These are phyloP conservation scores for Psammodynastes pulverulentus DNA, from an alignment of 2,113 vertebrate genomes.

Conservation along the genomic window DNA sequence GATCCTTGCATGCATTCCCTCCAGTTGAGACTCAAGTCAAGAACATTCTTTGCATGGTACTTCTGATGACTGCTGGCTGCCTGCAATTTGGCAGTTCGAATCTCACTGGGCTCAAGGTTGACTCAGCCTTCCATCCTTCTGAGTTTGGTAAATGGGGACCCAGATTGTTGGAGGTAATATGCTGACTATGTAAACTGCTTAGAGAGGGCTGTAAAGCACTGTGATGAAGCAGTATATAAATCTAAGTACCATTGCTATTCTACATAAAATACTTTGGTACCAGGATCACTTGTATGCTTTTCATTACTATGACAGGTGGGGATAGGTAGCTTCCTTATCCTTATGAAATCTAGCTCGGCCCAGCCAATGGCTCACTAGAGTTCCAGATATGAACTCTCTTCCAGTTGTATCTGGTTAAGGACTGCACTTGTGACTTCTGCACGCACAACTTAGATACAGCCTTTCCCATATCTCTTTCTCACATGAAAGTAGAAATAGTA, in stretches of 20 bases:
- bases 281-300: not conserved
- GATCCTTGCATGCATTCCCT: not conserved
- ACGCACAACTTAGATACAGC: not conserved
- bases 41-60: not conserved
- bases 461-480: not conserved
- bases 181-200: no score
- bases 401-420: not conserved
- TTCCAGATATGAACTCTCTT: not conserved
- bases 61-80: no score
- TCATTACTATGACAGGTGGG: no score
- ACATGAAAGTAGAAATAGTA: not conserved
- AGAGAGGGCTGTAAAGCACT: no score
- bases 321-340: not conserved
- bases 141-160: no score
- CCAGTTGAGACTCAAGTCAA: not conserved
- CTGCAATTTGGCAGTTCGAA: no score
- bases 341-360: not conserved
- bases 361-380: not conserved
- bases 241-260: not conserved
- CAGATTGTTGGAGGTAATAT: no score
- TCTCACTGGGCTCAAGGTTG: no score
- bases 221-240: no score
- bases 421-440: not conserved
- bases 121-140: no score
- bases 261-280: not conserved